Base-by-base conservation (phyloP, 2,888 invertebrate genomes). In the Chymomyza procnemis region DNA sequence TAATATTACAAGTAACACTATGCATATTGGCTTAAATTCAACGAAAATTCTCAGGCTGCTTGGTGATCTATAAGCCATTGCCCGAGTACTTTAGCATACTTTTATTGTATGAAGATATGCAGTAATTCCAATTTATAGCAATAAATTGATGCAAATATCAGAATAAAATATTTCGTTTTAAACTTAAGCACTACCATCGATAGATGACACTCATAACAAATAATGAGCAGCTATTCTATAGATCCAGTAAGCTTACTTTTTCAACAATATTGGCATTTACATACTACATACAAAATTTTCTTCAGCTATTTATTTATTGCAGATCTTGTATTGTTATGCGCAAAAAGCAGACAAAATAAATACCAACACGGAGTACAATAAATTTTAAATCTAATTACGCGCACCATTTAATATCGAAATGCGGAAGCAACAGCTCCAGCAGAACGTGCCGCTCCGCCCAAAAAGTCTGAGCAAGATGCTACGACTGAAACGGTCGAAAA, bases 301-400 rank as follows among this genome's bases (percentile, higher is more conserved):
- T 78, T 74, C 74, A 79, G 69, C 68, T 80, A 75, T 85, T 84
- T 82, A 82, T 85, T 80, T 85, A 85, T 81, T 81, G 75, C 74
- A 73, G 76, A 76, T 67, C 75, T 74, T 85, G 82, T 86, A 85
- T 83, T 83, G 84, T 75, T 78, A 77, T 85, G 80, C 54, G 54
- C 21, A 21, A 21, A 50, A 8, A 73, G 72, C 76, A 76, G 74
- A 75, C 71, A 81, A 72, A 78, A 85, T 64, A 74, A 84, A 74
- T 70, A 72, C 57, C 48, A 50, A 19, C 54, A 14, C 67, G 64
- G 63, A 74, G 68, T 60, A 76, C 80, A 84, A 84, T 84, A 84
- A 84, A 84, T 84, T 84, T 85, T 75, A 84, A 84, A 84, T 84
- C 84, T 84, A 84, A 84, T 84, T 84, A 84, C 87, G 84, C 84